Evolutionary conservation across 2,888 invertebrate genomes (phyloP).

Genomic region (Axea sp.): DNA sequence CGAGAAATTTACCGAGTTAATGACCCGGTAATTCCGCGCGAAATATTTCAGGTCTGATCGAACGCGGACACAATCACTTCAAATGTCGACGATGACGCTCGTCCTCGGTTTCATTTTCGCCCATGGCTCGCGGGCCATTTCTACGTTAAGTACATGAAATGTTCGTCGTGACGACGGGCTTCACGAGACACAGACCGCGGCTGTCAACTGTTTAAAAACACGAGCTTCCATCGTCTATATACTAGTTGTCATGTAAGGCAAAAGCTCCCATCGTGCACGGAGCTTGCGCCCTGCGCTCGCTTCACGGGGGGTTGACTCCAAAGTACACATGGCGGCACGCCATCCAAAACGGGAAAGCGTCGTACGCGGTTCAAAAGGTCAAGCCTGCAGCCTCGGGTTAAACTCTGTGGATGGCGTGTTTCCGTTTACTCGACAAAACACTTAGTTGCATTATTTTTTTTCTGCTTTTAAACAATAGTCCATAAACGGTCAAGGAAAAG

Average conservation of each 20-base stretch:
- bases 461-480: too few relatives aligned
- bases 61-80: conserved; percentile 54
- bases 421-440: conserved; percentile 2
- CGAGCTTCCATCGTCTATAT: conserved; percentile 55
- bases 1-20: conserved; percentile 13
- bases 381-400: conserved; percentile 56
- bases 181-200: conserved; percentile 50
- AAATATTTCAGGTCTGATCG: conserved; percentile 29
- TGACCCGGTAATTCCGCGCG: neutral
- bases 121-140: conserved; percentile 49
- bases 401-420: conserved; percentile 49
- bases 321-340: conserved; percentile 34
- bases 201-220: conserved; percentile 63
- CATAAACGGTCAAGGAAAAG: too few relatives aligned
- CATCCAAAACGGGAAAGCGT: conserved; percentile 32
- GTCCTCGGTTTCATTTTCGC: conserved; percentile 50
- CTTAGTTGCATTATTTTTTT: too few relatives aligned
- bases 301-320: conserved; percentile 44
- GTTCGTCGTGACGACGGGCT: conserved; percentile 20
- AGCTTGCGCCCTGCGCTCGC: conserved; percentile 51
- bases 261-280: conserved; percentile 49
- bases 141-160: conserved; percentile 35
- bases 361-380: conserved; percentile 51
- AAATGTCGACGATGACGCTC: conserved; percentile 54
- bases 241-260: conserved; percentile 43